These are phyloP conservation scores for Lutraria rhynchaena DNA, from an alignment of 1,140 invertebrate genomes.

Conservation along the genomic window DNA sequence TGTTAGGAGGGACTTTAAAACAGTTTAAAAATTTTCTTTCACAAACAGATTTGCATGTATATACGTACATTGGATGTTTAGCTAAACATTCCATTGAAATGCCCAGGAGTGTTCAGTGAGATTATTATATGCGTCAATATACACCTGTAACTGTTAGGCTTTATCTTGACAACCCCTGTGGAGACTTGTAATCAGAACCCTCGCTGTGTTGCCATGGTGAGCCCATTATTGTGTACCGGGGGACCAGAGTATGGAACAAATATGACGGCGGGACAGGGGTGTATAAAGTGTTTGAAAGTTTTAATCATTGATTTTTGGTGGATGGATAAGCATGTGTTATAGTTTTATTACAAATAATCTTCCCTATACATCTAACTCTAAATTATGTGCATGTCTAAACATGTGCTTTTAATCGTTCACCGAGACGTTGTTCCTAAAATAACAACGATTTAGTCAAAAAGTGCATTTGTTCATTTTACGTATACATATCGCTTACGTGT, in stretches of 20 bases:
- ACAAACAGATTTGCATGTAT: not conserved
- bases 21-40: not conserved
- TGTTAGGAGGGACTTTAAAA: not conserved
- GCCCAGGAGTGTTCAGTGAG: not conserved
- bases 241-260: constrained; percentile 25
- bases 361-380: too few relatives aligned
- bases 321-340: too few relatives aligned
- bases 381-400: too few relatives aligned
- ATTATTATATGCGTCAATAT: not conserved
- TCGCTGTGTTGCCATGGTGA: constrained; percentile 57
- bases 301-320: not conserved
- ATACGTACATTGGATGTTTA: too few relatives aligned
- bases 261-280: constrained; percentile 15
- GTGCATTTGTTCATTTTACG: too few relatives aligned
- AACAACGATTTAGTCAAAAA: too few relatives aligned
- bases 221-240: constrained; percentile 34
- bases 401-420: too few relatives aligned
- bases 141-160: constrained; percentile 46
- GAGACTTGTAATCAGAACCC: constrained; percentile 45
- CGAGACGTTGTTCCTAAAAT: too few relatives aligned
- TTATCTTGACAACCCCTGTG: constrained; percentile 39
- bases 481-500: too few relatives aligned
- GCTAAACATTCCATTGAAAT: constrained; percentile 47
- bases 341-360: too few relatives aligned
- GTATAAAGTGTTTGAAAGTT: not conserved